Percentiles rank a stretch among this genome's conserved stretches.
Evolutionary conservation across 2,888 invertebrate species (phyloP).

Genomic region (Tetragonula carbonaria): DNA sequence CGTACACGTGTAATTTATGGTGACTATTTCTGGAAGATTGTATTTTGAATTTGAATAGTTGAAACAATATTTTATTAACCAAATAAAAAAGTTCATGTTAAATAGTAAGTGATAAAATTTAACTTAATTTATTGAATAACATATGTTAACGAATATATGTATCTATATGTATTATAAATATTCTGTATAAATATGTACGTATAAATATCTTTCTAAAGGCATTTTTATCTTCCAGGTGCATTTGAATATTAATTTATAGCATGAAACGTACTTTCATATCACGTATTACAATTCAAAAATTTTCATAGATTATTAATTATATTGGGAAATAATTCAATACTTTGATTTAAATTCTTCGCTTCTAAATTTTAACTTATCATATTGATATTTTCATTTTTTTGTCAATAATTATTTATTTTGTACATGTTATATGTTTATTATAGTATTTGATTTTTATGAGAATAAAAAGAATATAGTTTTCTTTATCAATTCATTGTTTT

Average conservation of each 20-base stretch:
- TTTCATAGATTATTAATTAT: neutral
- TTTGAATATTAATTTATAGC: neutral
- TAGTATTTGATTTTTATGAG: neutral
- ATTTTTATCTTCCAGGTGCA: neutral
- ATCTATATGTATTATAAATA: too few relatives aligned
- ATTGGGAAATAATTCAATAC: too few relatives aligned
- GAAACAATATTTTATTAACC: too few relatives aligned
- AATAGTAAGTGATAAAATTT: too few relatives aligned
- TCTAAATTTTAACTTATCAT: neutral
- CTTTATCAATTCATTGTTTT: neutral
- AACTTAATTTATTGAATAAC: too few relatives aligned
- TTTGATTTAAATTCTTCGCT: neutral
- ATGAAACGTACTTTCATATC: neutral
- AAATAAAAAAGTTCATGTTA: too few relatives aligned
- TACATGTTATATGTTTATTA: neutral
- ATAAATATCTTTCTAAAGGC: neutral
- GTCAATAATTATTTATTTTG: neutral
- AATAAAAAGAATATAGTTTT: neutral
- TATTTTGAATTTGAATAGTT: too few relatives aligned
- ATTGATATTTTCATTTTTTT: neutral
- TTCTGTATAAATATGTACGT: too few relatives aligned
- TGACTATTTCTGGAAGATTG: too few relatives aligned
- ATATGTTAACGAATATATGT: too few relatives aligned
- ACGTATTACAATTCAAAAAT: neutral
- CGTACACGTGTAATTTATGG: too few relatives aligned